Percentiles rank a stretch among this genome's conserved stretches.
Evolutionary conservation across 2,113 vertebrate species (phyloP).

Genomic region (Merops nubicus): DNA sequence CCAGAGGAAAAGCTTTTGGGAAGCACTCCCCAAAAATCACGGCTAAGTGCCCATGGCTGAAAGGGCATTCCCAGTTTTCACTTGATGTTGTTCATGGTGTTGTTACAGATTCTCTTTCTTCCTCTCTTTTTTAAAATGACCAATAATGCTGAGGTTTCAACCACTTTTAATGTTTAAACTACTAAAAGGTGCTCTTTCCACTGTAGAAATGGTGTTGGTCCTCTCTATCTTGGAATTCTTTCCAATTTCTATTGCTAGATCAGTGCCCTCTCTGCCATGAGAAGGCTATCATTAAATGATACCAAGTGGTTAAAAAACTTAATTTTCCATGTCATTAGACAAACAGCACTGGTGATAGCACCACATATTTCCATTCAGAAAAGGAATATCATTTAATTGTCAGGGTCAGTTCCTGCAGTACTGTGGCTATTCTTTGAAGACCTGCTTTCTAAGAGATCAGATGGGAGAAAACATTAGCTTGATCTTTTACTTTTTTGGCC

Average conservation of each 20-base stretch:
- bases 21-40: neutral
- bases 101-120: neutral
- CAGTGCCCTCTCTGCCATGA: neutral
- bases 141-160: neutral
- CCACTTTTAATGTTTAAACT: neutral
- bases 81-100: fast-evolving
- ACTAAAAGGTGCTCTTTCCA: neutral
- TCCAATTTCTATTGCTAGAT: neutral
- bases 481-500: neutral
- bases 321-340: constrained; percentile 63
- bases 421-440: neutral
- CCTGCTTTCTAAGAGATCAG: neutral
- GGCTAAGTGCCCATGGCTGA: neutral
- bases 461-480: neutral
- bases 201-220: neutral
- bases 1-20: neutral
- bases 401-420: neutral
- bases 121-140: neutral
- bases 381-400: neutral
- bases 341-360: constrained; percentile 8
- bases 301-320: constrained; percentile 23
- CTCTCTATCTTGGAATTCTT: neutral
- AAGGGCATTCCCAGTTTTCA: neutral
- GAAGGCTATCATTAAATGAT: neutral
- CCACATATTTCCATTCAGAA: neutral